Base-by-base conservation (phyloP, 2,113 vertebrate genomes). In the Lathamus discolor region DNA sequence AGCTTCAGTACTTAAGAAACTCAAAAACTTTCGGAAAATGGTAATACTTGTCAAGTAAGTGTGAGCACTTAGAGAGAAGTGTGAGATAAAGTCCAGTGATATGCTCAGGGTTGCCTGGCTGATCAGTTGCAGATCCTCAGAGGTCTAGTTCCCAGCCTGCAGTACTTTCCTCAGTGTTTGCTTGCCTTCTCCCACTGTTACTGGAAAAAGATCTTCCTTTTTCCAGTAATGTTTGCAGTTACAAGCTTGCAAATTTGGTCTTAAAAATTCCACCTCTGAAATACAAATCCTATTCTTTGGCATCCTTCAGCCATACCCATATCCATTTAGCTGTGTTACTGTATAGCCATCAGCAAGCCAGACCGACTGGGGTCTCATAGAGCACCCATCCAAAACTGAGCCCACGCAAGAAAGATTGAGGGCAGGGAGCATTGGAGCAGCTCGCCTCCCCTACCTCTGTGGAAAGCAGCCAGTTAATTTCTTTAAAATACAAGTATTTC, bases 401-500 rank as follows among this genome's bases (percentile, higher is more conserved):
- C 31, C 46, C 63, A 24, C 54, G 16, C 48, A 12, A 69, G 37
- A 72, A 76, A 51, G 62, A 29, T 7, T 61, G 86, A 86, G 91
- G 85, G 83, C 94, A 89, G 39, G n/a, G 86, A 76, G 44, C 79
- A 9, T 29, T n/a, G 1, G 7, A 41, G 76, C 28, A 82, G 46
- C 68, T 73, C 16, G 84, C 85, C 67, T 89, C 6, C 37, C 66
- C 67, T 79, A 72, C 90, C 86, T 59, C 77, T 22, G 51, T 46
- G 93, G 73, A 70, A 79, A n/a, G 83, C 59, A 94, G 93, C 90
- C 97, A 95, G 85, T 35, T 80, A 3, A 93, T 94, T 94, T 77
- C 68, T 90, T 94, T 63, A 66, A 83, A 95, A 83, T 39, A 16
- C 9, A 72, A 52, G 16, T 14, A 5, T 89, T 85, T 33, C 88